phyloP scores from a whole-genome alignment of 2,888 invertebrate species.

The Pandemis heparana region DNA sequence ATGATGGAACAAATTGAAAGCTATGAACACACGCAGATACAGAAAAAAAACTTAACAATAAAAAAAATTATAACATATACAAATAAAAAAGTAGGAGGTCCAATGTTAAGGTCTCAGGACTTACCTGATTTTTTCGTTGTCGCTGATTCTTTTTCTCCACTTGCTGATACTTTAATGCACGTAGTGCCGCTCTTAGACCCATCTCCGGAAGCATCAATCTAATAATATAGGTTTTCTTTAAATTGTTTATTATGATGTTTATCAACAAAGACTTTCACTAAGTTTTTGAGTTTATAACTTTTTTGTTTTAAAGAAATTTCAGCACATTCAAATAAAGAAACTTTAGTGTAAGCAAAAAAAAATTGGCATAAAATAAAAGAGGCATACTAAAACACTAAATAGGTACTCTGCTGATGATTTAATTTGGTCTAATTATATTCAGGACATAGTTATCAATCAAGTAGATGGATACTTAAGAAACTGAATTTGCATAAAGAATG shows the following conservation, averaged over 20 bases:
- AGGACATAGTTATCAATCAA: not conserved
- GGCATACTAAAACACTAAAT: too few relatives aligned
- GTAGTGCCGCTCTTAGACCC: conserved; percentile 53
- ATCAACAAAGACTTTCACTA: not conserved
- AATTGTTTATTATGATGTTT: not conserved
- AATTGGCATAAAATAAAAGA: too few relatives aligned
- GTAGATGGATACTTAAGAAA: not conserved
- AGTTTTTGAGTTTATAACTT: too few relatives aligned
- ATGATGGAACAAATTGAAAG: conserved; percentile 57
- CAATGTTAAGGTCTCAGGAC: conserved; percentile 49
- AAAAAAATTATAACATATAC: conserved; percentile 38
- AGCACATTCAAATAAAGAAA: too few relatives aligned
- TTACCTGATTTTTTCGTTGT: conserved; percentile 52
- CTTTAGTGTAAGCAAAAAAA: too few relatives aligned
- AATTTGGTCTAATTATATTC: not conserved
- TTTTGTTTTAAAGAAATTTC: too few relatives aligned
- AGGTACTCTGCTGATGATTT: too few relatives aligned
- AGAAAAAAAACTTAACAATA: conserved; percentile 25
- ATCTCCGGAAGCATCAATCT: conserved; percentile 72
- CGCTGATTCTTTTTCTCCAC: conserved; percentile 51
- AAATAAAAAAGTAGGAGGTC: conserved; percentile 47
- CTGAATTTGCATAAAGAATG: not conserved
- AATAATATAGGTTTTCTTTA: conserved; percentile 20
- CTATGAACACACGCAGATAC: conserved; percentile 77
- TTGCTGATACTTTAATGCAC: conserved; percentile 70